Evolutionary conservation across 2,888 invertebrate genomes (phyloP), one percentile per base, ranked within the genome.

Genomic region (Anorthoa munda): DNA sequence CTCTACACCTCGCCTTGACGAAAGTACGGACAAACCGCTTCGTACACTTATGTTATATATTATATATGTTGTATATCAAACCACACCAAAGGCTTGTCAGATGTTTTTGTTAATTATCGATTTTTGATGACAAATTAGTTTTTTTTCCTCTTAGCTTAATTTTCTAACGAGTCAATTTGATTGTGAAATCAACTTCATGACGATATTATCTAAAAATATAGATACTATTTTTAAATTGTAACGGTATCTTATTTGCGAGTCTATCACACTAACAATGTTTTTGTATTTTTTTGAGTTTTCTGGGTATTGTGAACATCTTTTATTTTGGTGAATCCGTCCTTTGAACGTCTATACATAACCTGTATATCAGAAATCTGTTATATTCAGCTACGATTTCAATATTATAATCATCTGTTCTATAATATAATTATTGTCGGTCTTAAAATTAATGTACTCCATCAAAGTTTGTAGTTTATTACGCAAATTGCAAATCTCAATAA

Each of bases 141-240:
- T 12, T 23, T 23, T 56, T 21, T 53, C 17, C 17, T 51, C 13
- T 53, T 69, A 46, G 58, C 21, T 79, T 70, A 39, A 63, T 56
- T 51, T 61, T 74, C 51, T 23, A 9, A 48, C 0, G 5, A 79
- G 48, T 79, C 72, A 79, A 77, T 53, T 72, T 77, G 45, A 85
- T 85, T 85, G 55, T 77, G 75, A 56, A 60, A 66, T 74, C 60
- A 73, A 73, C 53, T 59, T 45, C 21, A 21, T 58, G 18, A 45
- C 15, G 11, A 74, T 79, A 64, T 79, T 75, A 75, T 63, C n/a
- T 80, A 77, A 80, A 77, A 74, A 66, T 77, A 63, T 80, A 45
- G 53, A 78, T 60, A 71, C 70, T 70, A 50, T 73, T 73, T 73
- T 73, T 60, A 31, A 59, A 64, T 72, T 76, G n/a, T 72, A 73